phyloP scores from a whole-genome alignment of 2,113 vertebrate species.

The Gymnarchus niloticus region DNA sequence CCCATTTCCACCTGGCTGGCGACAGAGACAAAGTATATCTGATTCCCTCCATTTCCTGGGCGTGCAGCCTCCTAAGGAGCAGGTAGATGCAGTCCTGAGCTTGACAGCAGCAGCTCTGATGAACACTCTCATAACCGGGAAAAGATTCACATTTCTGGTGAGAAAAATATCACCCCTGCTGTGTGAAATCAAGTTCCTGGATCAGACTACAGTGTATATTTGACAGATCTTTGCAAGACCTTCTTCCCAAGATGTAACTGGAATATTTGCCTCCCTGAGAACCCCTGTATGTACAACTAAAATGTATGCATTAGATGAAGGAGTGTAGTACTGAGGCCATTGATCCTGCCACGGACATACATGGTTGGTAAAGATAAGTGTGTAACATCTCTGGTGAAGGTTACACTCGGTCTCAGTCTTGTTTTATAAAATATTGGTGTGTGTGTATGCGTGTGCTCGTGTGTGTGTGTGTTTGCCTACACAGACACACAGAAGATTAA shows the following conservation, averaged over 20 bases:
- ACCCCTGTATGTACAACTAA: neutral
- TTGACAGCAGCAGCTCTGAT: conserved; percentile 41
- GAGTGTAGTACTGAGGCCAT: neutral
- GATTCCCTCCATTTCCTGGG: neutral
- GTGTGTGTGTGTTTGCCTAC: neutral
- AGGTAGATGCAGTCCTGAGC: conserved; percentile 13
- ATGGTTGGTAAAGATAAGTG: neutral
- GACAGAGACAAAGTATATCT: neutral
- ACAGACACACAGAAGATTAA: neutral
- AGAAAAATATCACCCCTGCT: conserved; percentile 30
- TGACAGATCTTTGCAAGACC: neutral
- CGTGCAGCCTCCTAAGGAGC: neutral
- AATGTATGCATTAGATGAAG: neutral
- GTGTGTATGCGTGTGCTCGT: no score
- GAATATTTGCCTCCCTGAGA: neutral
- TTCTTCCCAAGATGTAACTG: neutral
- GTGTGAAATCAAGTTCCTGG: conserved; percentile 39
- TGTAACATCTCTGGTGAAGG: no score
- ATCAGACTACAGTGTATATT: neutral
- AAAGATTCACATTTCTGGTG: conserved; percentile 23
- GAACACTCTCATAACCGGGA: conserved; percentile 22
- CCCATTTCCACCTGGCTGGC: neutral
- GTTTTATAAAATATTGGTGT: no score
- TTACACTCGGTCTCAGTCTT: neutral
- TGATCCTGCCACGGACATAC: neutral